Conservation (phyloP, 2,888 invertebrate species). For the Scaptodrosophila latifasciaeformis region DNA sequence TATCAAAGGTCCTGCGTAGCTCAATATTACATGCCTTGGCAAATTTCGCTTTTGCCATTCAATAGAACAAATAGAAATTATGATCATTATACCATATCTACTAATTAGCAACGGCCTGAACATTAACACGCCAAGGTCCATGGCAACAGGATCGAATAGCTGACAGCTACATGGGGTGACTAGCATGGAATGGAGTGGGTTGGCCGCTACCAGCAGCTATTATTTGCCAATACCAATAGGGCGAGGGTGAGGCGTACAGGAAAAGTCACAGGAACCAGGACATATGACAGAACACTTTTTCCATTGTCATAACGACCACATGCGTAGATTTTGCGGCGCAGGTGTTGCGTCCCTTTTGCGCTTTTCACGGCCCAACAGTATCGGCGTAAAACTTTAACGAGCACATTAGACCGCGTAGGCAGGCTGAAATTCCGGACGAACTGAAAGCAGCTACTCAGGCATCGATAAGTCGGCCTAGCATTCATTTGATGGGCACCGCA, state of each 20-base stretch:
- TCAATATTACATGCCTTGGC: too few relatives aligned
- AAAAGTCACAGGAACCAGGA: not conserved
- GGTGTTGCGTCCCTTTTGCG: slow-evolving; percentile 32
- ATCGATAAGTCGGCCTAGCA: too few relatives aligned
- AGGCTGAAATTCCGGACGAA: not conserved
- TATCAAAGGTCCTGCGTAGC: slow-evolving; percentile 10
- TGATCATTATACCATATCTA: slow-evolving; percentile 20
- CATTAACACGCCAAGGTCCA: slow-evolving; percentile 44
- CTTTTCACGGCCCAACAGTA: slow-evolving; percentile 52
- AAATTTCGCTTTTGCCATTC: not conserved
- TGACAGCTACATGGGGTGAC: slow-evolving; percentile 5
- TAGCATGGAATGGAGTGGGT: slow-evolving; percentile 1
- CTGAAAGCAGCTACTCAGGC: not conserved
- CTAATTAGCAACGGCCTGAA: slow-evolving; percentile 59
- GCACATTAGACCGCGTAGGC: slow-evolving; percentile 49
- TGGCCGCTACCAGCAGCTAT: slow-evolving; percentile 42
- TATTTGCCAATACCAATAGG: slow-evolving; percentile 60
- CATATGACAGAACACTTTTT: slow-evolving; percentile 5
- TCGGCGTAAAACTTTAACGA: slow-evolving; percentile 69
- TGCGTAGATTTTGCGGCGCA: slow-evolving; percentile 47
- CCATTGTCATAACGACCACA: slow-evolving; percentile 71
- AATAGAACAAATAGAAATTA: slow-evolving; percentile 42
- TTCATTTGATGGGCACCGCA: slow-evolving; percentile 10
- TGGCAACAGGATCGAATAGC: slow-evolving; percentile 37
- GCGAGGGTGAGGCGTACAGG: slow-evolving; percentile 10